phyloP scores from a whole-genome alignment of 2,797 vertebrate species.

The Acanthopagrus latus region DNA sequence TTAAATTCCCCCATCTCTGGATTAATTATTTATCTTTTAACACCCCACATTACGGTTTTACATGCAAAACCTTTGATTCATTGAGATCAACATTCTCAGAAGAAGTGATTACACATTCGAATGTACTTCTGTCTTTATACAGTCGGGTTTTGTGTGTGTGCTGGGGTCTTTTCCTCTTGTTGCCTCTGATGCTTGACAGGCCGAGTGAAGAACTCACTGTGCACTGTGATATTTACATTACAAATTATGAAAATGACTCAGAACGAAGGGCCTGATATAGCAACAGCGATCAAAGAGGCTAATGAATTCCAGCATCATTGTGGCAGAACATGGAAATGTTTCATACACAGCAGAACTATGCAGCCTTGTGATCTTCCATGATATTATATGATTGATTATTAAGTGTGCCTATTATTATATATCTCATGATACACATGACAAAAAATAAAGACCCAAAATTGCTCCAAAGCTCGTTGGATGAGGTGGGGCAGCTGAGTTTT shows the following conservation, averaged over 20 bases:
- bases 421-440: not conserved
- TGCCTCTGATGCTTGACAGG: not conserved
- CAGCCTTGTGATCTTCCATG: not conserved
- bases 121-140: not conserved
- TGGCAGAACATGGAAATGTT: not conserved
- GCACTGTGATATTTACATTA: slow-evolving; percentile 35
- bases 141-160: not conserved
- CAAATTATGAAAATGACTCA: slow-evolving; percentile 38
- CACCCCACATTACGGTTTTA: not conserved
- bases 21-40: not conserved
- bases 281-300: slow-evolving; percentile 15
- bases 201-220: slow-evolving; percentile 12
- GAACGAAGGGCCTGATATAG: slow-evolving; percentile 19
- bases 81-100: not conserved
- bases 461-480: no score
- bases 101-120: not conserved
- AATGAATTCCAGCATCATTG: not conserved
- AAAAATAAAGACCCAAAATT: no score
- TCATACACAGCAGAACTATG: not conserved
- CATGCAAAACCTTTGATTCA: not conserved
- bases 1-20: not conserved
- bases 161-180: not conserved
- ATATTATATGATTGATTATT: not conserved
- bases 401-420: not conserved
- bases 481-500: no score